Evolutionary conservation across 2,888 invertebrate genomes (phyloP).

Genomic region (Campoplex nolae): DNA sequence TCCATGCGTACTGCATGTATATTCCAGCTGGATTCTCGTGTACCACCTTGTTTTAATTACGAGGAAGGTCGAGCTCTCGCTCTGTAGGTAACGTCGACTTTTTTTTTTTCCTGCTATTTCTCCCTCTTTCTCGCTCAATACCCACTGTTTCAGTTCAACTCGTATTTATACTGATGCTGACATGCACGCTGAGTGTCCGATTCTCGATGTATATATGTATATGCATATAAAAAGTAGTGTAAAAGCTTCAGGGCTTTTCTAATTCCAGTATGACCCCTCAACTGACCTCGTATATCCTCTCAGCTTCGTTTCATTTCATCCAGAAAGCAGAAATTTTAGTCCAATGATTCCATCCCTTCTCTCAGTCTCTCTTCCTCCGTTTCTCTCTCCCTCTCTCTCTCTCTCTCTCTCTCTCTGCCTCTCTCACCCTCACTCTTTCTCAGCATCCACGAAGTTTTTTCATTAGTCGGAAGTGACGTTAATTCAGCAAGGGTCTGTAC

Average conservation of each 20-base stretch:
- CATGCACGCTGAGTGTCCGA: slow-evolving; percentile 25
- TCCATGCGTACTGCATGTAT: slow-evolving; percentile 21
- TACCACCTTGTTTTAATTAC: slow-evolving; percentile 65
- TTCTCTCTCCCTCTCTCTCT: neutral
- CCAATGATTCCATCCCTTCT: slow-evolving; percentile 51
- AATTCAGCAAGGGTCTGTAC: slow-evolving; percentile 39
- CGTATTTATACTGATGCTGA: slow-evolving; percentile 41
- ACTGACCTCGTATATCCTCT: slow-evolving; percentile 9
- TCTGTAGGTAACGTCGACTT: slow-evolving; percentile 34
- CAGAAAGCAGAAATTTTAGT: slow-evolving; percentile 50
- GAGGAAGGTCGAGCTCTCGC: slow-evolving; percentile 32
- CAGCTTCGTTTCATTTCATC: slow-evolving; percentile 51
- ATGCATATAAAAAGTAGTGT: slow-evolving; percentile 16
- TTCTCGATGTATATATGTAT: slow-evolving; percentile 8
- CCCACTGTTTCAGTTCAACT: neutral
- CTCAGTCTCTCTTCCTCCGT: slow-evolving; percentile 9
- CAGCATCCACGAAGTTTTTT: slow-evolving; percentile 64
- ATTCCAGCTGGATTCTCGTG: slow-evolving; percentile 45
- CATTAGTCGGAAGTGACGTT: slow-evolving; percentile 66
- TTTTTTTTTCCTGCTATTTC: neutral
- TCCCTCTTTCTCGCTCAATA: slow-evolving; percentile 15
- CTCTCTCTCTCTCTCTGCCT: neutral
- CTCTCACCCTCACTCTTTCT: slow-evolving; percentile 12
- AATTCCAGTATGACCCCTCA: slow-evolving; percentile 55
- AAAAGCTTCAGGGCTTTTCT: slow-evolving; percentile 48